Base-by-base conservation (phyloP, 2,797 vertebrate species). In the Sebastes steindachneri region DNA sequence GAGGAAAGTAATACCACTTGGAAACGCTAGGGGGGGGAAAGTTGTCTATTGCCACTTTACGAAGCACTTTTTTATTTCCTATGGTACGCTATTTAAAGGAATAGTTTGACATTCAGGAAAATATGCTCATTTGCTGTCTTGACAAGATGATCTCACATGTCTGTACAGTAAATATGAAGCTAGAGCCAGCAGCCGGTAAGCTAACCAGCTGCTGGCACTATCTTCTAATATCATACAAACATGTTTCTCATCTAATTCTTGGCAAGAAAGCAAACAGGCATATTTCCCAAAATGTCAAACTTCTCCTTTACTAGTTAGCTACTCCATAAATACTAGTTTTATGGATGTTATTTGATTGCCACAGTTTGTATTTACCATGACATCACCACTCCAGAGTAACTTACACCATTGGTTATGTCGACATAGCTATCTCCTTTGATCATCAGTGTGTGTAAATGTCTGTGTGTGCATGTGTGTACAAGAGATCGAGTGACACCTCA, bases 401-500 rank as follows among this genome's bases (percentile, higher is more conserved):
- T 77, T 33, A 81, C 79, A 80, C 73, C 72, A 64, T 14, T 14
- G 57, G 72, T 75, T 60, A 8, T 55, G 71, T 63, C 54, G 76
- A 84, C 84, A 84, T 75, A 74, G 68, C 65, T 55, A 35, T 77
- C 70, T 68, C 57, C 80, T 89, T 78, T 86, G 86, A 93, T 91
- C 89, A 77, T 54, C 79, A 68, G 70, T 21, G 78, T 79, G 86
- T 57, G 89, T 76, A 75, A 82, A 77, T 80, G 86, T 86, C 82
- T 77, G 72, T 21, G 68, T 70, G 87, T 69, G 82, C 74, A 66
- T 73, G 91, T 83, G 81, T 82, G 84, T 83, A 90, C 86, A 88
- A 80, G 88, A 92, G 90, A 92, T 89, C 79, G 71, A 91, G 83
- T 94, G 93, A 92, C 93, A 92, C 79, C 91, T 92, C 90, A 92